Base-by-base conservation (phyloP, 2,113 vertebrate genomes). In the Pelvicachromis taeniatus region DNA sequence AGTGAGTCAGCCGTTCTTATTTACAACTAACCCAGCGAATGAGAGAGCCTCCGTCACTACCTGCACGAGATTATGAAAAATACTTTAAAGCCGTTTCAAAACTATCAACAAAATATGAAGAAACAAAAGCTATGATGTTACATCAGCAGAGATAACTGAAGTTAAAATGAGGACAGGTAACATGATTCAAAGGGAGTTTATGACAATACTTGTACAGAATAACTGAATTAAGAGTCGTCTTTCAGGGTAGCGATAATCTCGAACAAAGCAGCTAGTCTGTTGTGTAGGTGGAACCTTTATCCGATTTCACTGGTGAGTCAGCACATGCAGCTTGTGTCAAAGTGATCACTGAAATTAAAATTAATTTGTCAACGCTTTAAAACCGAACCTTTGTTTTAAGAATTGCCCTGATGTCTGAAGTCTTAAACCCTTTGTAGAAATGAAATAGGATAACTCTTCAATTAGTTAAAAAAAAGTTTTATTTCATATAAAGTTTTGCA, bases 401-500 rank as follows among this genome's bases (percentile, higher is more conserved):
- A n/a, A 50, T 17, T 7, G 5, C 42, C 23, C 42, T 48, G 14
- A 29, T 29, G 23, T 48, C n/a, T 29, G 5, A 45, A 4, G 9
- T 17, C 23, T 31, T 29, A 73, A 73, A 23, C 23, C 2, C 42
- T 48, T 48, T 50, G 5, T 4, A 11, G 7, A 8, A n/a, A 53
- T 2, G 33, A 53, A 68, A 42, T 50, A 38, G 45, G 50, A 54
- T 6, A 84, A 23, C 19, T 17, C 21, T 12, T 53, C 13, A 38
- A 8, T n/a, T 88, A 87, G 10, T 84, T 84, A 85, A 48, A 73
- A 73, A 73, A 48, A 85, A 85, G 91, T 35, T 50, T 52, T 95
- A 26, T 95, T 94, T 90, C 68, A 87, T 95, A 95, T 77, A 95
- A 95, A 95, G 53, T 93, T 90, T 85, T 85, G 93, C 87, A 93